Conservation (phyloP, 2,797 vertebrate genomes). For the Acridotheres tristis region DNA sequence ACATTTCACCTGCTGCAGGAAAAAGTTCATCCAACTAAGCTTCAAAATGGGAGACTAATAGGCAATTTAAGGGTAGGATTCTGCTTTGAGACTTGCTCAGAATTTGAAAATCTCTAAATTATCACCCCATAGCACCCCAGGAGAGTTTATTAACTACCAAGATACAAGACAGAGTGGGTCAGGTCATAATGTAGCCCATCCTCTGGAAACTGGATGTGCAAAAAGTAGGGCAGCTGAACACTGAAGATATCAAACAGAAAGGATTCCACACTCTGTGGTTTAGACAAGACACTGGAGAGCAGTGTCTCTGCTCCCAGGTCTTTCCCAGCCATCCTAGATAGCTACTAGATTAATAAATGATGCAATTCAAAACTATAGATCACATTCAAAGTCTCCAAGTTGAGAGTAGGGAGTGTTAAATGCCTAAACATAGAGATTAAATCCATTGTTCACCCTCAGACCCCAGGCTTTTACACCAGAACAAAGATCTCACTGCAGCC, state of each 20-base stretch:
- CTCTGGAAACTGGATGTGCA: neutral
- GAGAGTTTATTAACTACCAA: neutral
- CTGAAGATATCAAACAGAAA: neutral
- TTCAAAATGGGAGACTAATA: conserved; percentile 23
- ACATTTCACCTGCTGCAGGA: neutral
- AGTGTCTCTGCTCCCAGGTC: neutral
- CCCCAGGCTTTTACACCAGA: neutral
- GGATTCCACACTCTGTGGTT: rapidly evolving
- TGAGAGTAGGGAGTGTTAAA: neutral
- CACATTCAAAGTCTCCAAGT: neutral
- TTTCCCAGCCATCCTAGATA: neutral
- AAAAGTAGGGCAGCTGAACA: neutral
- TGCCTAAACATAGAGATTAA: neutral
- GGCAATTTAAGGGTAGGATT: neutral
- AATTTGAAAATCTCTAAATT: conserved; percentile 9
- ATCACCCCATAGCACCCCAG: neutral
- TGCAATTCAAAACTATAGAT: neutral
- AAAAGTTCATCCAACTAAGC: neutral
- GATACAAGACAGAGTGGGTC: neutral
- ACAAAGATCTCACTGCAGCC: rapidly evolving
- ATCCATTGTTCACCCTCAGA: neutral
- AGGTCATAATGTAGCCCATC: neutral
- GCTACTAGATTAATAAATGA: neutral
- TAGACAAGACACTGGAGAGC: neutral
- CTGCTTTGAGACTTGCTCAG: neutral